These are phyloP conservation scores for Spizaetus ornatus DNA, from an alignment of 2,113 vertebrate species.

Conservation along the genomic window DNA sequence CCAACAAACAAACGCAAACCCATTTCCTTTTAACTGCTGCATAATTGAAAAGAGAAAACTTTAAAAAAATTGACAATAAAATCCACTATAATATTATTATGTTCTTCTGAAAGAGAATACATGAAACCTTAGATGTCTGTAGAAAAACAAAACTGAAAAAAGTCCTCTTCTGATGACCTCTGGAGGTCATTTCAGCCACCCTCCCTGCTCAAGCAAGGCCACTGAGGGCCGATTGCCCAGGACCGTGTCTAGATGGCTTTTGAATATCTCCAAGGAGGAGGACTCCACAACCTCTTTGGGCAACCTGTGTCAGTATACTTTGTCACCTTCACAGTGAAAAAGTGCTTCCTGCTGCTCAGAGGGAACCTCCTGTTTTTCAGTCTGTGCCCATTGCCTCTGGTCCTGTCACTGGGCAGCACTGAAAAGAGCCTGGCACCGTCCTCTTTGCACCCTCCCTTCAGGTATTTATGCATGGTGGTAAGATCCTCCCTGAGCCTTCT, in stretches of 20 bases:
- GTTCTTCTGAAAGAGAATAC: neutral
- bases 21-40: neutral
- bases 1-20: neutral
- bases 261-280: neutral
- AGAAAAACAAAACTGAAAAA: neutral
- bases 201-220: neutral
- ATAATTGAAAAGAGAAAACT: neutral
- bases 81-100: neutral
- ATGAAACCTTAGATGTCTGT: neutral
- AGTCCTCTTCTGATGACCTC: neutral
- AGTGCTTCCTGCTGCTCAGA: too few relatives aligned
- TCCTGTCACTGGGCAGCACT: too few relatives aligned
- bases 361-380: neutral
- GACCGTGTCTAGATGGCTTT: neutral
- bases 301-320: neutral
- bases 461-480: neutral
- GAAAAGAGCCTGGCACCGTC: neutral
- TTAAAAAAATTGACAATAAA: neutral
- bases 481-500: neutral
- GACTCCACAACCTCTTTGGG: neutral
- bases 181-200: neutral
- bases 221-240: fast-evolving
- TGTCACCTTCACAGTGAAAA: too few relatives aligned
- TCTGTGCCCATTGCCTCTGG: neutral
- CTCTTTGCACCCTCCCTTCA: neutral